Evolutionary conservation across 2,888 invertebrate species (phyloP), one percentile per base, ranked within the genome.

Genomic region (Agriotes lineatus): DNA sequence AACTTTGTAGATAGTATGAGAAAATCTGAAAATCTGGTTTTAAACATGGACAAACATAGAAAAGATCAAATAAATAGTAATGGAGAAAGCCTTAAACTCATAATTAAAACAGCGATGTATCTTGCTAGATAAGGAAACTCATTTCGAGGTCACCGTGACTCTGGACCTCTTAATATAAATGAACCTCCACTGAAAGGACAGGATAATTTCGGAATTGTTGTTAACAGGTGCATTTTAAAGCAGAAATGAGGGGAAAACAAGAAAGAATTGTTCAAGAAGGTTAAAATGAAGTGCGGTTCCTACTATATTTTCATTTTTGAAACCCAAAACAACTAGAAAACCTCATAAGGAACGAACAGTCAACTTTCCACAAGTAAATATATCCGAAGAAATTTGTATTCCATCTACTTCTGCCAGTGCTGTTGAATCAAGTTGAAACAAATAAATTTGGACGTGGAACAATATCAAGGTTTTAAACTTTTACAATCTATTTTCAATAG

Each of bases 11-110:
- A 44, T 44, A 44, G 20, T 10, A 48, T 48, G 48, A 48, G 22
- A 48, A 18, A 48, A 48, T 48, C 48, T 48, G 48, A 48, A 48
- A 48, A 48, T 48, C n/a, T n/a, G n/a, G 48, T 48, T 48, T 48
- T 48, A 48, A 48, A 48, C 19, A 48, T 48, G 19, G 20, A 20
- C 20, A 48, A 48, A 48, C 48, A 48, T 20, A 6, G 48, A 20
- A 48, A 48, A 48, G 48, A 48, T 48, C 48, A 48, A 48, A 48
- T 48, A 48, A 48, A 20, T 7, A 48, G 48, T 20, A 48, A 48
- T 48, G 10, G 7, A 2, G 44, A 44, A 30, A n/a, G 22, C n/a
- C 48, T 48, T n/a, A 20, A 20, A 20, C 48, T 1, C 12, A 48
- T 48, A 48, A 48, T 44, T 44, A 44, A 44, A 44, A 44, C 16